Conservation (phyloP, 2,113 vertebrate genomes). For the Tiliqua scincoides region DNA sequence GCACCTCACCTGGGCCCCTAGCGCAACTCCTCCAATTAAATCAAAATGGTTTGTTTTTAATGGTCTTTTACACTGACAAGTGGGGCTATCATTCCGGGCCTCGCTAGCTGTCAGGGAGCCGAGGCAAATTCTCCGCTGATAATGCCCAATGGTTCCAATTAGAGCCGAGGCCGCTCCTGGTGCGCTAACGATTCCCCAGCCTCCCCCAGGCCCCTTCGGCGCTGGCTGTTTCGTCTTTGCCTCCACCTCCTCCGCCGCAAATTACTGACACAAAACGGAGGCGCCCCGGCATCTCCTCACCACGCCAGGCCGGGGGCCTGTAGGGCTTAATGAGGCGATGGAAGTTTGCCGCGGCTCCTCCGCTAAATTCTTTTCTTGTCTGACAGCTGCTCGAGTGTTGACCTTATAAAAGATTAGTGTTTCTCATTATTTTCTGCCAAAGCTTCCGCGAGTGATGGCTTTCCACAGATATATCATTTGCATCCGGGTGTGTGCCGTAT, state of each 20-base stretch:
- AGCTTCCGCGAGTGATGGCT: constrained; percentile 92
- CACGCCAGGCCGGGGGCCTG: constrained; percentile 89
- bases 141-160: constrained; percentile 99
- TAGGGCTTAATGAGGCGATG: constrained; percentile 99
- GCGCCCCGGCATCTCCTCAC: constrained; percentile 81
- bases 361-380: constrained; percentile 99
- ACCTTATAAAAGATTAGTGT: constrained; percentile 99
- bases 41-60: constrained; percentile 99
- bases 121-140: constrained; percentile 98
- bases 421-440: constrained; percentile 99
- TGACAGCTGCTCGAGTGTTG: constrained; percentile 99
- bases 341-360: constrained; percentile 92
- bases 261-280: constrained; percentile 99
- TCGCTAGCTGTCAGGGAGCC: constrained; percentile 96
- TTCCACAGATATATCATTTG: constrained; percentile 88
- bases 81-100: constrained; percentile 99
- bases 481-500: constrained; percentile 79
- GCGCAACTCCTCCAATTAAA: constrained; percentile 98
- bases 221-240: constrained; percentile 69
- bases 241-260: constrained; percentile 83
- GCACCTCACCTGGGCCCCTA: constrained; percentile 85
- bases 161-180: constrained; percentile 91
- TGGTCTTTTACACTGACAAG: constrained; percentile 99
- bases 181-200: constrained; percentile 92
- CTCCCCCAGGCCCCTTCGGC: constrained; percentile 84